Evolutionary conservation across 2,113 vertebrate genomes (phyloP), one percentile per base, ranked within the genome.

Genomic region (Peucedramus taeniatus): DNA sequence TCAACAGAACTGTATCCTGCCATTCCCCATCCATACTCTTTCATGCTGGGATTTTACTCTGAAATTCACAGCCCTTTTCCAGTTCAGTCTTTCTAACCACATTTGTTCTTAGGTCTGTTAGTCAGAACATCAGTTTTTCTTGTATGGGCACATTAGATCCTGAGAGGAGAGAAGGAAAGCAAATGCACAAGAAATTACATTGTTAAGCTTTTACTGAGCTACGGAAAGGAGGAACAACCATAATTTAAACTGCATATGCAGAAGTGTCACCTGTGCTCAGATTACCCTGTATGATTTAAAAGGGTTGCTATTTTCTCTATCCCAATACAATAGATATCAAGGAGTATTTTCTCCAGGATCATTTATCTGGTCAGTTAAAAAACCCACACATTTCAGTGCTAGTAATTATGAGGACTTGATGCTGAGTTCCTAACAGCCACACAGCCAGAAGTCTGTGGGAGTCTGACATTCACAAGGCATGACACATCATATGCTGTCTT

Each of bases 401-500:
- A 87, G 42, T 92, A 95, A 86, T 83, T 80, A 63, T 70, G 65
- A 83, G 35, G 51, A 70, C 71, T 79, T 51, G 85, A 70, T 81
- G 87, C 90, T 94, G 94, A 74, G 80, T 88, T 91, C 56, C 33
- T 74, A 86, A 81, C 82, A 95, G 82, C 47, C 42, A 56, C 68
- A 65, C 88, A 95, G 76, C 78, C 91, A 90, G 90, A 95, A 75
- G 60, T 64, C 92, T 83, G 90, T 86, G 69, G 88, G 87, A 91
- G 83, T 94, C 88, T 88, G 95, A 79, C 88, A 91, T 93, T 92
- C 27, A 7, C 88, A 64, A 91, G 85, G 68, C 56, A 33, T 93
- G 93, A 90, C 77, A 70, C 92, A 75, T 92, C 76, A 54, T 77
- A 60, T 35, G 45, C 78, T 86, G 45, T 71, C 69, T 81, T 56